Base-by-base conservation (phyloP, 2,888 invertebrate genomes). In the Rhorus exstirpatorius region DNA sequence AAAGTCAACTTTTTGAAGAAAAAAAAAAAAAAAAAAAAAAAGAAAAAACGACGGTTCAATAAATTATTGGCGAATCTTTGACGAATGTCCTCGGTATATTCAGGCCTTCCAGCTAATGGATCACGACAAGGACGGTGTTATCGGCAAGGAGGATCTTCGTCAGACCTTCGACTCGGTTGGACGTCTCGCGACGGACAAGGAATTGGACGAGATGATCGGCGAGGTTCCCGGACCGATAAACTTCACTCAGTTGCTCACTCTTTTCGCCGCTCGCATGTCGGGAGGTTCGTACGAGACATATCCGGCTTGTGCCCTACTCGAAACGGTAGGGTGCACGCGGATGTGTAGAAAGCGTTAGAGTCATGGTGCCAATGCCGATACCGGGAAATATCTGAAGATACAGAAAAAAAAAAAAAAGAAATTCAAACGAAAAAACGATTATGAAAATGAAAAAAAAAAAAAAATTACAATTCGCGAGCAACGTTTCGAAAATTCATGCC, bases 61-160 rank as follows among this genome's bases (percentile, higher is more conserved):
- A 7, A 14, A 10, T 21, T 24, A 53, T 24, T 53, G 7, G 21
- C 10, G n/a, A 19, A 51, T 19, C 51, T 17, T 19, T 12, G 24
- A 53, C 21, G 55, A 55, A 31, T 26, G 35, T 67, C 19, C 14
- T 17, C 19, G 14, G 26, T 8, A 0, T 12, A 26, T 12, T 4
- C 93, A 97, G 97, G 98, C 97, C 92, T 98, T 98, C 97, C 96
- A 97, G 94, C 96, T 98, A 91, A 98, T 98, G 97, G 98, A 98
- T 95, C 96, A 97, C 94, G 98, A 98, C 95, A 98, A 98, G 94
- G 98, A 98, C 93, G 97, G 97, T 89, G 96, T 97, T 94, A 96
- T 96, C 94, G 94, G 97, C 93, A 98, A 98, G 95, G 96, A 96
- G 94, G 98, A 98, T 94, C 95, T 98, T 93, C 96, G 97, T 93